Evolutionary conservation across 1,140 invertebrate genomes (phyloP), one percentile per base, ranked within the genome.

Genomic region (Drosophila albomicans): DNA sequence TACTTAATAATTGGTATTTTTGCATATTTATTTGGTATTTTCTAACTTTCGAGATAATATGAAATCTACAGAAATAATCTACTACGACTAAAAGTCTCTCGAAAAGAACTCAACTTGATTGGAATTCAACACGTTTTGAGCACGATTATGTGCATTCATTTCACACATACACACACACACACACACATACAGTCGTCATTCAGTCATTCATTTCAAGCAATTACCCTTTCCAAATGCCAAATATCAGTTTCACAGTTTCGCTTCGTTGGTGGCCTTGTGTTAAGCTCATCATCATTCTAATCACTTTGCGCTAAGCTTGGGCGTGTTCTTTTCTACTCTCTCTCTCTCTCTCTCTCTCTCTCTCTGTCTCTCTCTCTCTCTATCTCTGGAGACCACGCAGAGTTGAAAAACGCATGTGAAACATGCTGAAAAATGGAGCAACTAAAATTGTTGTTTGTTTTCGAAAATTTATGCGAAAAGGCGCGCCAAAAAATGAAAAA

Each of bases 391-490:
- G 52, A 46, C 13, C 4, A 35, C 35, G 25, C 20, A 32, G 43
- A 63, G 20, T 25, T 25, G 20, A 25, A 25, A 25, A 59, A 43
- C 35, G 35, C 35, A 57, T 52, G 10, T 52, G 13, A 8, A 48
- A 54, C 35, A 38, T 32, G 32, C 32, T 32, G n/a, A 28, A 28
- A 32, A 32, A 32, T 32, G 51, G 13, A 49, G 38, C 13, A 41
- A 46, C 54, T 10, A 1, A 38, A 38, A 38, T 38, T 3, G 35
- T 38, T 38, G 7, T 32, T 32, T 8, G 5, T 32, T 41, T 62
- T 81, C 54, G 49, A 62, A 79, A 84, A 78, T 68, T 69, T 85
- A 64, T 63, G 72, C 52, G 32, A 52, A n/a, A 54, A 66, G 82
- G 79, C 74, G 82, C 64, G 82, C 82, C 82, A 28, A 78, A 78